A percentile compares a stretch with the other conserved stretches of the same genome.
These are phyloP conservation scores for Triplophysa rosa DNA, from an alignment of 2,113 vertebrate genomes.

Conservation along the genomic window DNA sequence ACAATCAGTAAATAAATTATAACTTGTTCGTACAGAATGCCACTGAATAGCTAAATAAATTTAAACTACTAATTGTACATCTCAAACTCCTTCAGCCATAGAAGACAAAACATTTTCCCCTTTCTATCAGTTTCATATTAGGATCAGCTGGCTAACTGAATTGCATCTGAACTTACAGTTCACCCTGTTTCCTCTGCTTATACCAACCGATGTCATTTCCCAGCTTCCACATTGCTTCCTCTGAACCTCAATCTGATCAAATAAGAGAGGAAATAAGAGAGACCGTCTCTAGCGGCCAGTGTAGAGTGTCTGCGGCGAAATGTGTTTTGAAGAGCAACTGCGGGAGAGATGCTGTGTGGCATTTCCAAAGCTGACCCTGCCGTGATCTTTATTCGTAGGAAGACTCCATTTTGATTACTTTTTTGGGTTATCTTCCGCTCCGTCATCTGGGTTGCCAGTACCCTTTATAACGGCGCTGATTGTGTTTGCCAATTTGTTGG, in stretches of 20 bases:
- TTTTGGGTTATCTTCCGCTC: slow-evolving; percentile 29
- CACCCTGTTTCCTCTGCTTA: slow-evolving; percentile 39
- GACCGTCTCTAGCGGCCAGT: slow-evolving; percentile 40
- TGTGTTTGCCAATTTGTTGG: slow-evolving; percentile 44
- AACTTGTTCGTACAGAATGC: background rate
- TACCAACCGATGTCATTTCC: slow-evolving; percentile 19
- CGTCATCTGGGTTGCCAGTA: slow-evolving; percentile 32
- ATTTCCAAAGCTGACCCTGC: slow-evolving; percentile 43
- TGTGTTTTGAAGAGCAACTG: slow-evolving; percentile 23
- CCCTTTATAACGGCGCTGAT: slow-evolving; percentile 32
- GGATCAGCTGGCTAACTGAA: slow-evolving; percentile 52
- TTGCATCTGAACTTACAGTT: slow-evolving; percentile 53
- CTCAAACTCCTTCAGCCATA: slow-evolving; percentile 46
- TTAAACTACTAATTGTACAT: slow-evolving; percentile 26
- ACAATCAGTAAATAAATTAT: slow-evolving; percentile 19
- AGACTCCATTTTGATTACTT: slow-evolving; percentile 55
- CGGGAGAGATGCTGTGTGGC: slow-evolving; percentile 44
- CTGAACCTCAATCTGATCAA: slow-evolving; percentile 50
- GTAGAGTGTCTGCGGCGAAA: background rate
- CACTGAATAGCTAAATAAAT: background rate
- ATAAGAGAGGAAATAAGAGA: slow-evolving; percentile 52
- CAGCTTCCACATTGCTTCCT: slow-evolving; percentile 47
- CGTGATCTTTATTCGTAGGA: slow-evolving; percentile 38
- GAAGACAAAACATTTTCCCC: slow-evolving; percentile 54
- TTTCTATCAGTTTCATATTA: slow-evolving; percentile 45